Evolutionary conservation across 2,888 invertebrate species (phyloP).

Genomic region (Autographa gamma): DNA sequence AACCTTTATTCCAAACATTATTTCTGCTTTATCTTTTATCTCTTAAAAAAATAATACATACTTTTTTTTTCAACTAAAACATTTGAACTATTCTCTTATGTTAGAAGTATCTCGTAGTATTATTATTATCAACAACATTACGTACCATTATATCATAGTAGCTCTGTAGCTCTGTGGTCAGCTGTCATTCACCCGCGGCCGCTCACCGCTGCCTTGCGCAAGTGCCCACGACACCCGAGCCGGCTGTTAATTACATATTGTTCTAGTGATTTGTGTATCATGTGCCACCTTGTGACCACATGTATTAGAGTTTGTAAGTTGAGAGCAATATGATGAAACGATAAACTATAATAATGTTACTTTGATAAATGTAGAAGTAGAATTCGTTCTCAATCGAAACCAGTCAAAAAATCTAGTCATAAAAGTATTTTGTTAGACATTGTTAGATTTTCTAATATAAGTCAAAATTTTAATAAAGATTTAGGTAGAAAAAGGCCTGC

Average conservation of each 20-base stretch:
- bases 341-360: not conserved
- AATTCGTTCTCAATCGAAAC: too few species aligned
- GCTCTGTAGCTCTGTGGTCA: conserved; percentile 26
- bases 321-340: not conserved
- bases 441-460: too few species aligned
- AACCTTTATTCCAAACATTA: too few species aligned
- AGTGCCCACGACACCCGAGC: conserved; percentile 44
- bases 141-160: conserved; percentile 43
- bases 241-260: conserved; percentile 49
- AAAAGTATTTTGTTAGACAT: too few species aligned
- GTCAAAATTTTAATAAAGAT: too few species aligned
- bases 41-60: too few species aligned
- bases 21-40: too few species aligned
- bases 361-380: too few species aligned
- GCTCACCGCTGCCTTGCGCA: conserved; percentile 55
- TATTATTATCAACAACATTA: conserved; percentile 44
- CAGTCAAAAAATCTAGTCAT: too few species aligned
- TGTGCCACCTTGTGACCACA: conserved; percentile 30
- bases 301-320: conserved; percentile 12
- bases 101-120: conserved; percentile 8
- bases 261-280: conserved; percentile 35
- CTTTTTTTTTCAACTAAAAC: too few species aligned
- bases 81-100: too few species aligned
- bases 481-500: too few species aligned
- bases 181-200: conserved; percentile 57